Evolutionary conservation across 2,113 vertebrate species (phyloP).

Genomic region (Myotis lucifugus): DNA sequence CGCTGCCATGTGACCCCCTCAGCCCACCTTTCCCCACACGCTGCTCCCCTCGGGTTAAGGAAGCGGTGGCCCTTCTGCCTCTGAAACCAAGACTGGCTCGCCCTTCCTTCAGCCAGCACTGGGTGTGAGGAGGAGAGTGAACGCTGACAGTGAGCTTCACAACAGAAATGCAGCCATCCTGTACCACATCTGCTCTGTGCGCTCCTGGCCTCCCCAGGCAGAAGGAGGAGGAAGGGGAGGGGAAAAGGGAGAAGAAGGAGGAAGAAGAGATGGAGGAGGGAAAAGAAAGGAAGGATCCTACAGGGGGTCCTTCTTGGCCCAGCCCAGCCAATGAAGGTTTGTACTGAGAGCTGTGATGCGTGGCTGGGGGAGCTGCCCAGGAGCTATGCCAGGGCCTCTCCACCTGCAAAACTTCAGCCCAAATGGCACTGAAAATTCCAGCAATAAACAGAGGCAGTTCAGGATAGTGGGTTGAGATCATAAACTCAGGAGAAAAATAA

Average conservation of each 20-base stretch:
- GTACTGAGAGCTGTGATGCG: not conserved
- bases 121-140: not conserved
- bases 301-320: not conserved
- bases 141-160: not conserved
- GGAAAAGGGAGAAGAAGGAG: too few relatives aligned
- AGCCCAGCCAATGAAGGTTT: not conserved
- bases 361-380: not conserved
- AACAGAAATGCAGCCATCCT: fast-evolving
- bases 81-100: not conserved
- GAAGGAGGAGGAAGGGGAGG: fast-evolving
- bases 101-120: not conserved
- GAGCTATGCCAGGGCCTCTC: not conserved
- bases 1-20: not conserved
- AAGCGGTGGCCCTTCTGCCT: not conserved
- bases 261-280: not conserved
- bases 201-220: not conserved
- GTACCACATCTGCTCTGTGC: fast-evolving
- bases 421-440: not conserved
- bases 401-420: not conserved
- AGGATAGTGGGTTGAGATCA: not conserved
- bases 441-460: not conserved
- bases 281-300: fast-evolving
- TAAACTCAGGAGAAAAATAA: not conserved
- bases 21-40: not conserved
- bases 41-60: not conserved